Base-by-base conservation (phyloP, 2,113 vertebrate species). In the Lamprotornis superbus region DNA sequence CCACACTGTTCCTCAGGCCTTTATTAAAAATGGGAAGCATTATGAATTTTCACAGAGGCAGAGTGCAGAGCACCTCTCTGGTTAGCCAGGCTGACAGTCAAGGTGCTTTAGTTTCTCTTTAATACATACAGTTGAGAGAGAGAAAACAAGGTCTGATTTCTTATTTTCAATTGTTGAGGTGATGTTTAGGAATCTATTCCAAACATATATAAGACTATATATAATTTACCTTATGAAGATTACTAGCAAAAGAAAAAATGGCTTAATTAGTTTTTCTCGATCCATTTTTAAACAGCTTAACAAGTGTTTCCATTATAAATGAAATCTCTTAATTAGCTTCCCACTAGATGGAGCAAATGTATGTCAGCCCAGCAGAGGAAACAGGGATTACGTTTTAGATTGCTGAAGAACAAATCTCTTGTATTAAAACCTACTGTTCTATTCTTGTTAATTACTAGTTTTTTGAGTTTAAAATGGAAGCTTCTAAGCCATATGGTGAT, bases 301-400 rank as follows among this genome's bases (percentile, higher is more conserved):
- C 11, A 50, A 61, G 28, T 28, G 55, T 76, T 95, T 69, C 69
- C 20, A 21, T 55, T 74, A 23, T 25, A 64, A 78, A 53, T 46
- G 15, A 68, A 60, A 40, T 70, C 33, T 70, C 46, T 64, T 70
- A 74, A 74, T 92, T 94, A 49, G 55, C 81, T 94, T 85, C 64
- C 89, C 90, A 89, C 86, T 94, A 94, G 86, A 65, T 94, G 92
- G 74, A 94, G 89, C 80, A 95, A 67, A 87, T 76, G 53, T 47
- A 17, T 75, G 73, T 60, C 40, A 90, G 8, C 37, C 33, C 69
- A 69, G 49, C 27, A 81, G 19, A 78, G 37, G 42, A 73, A 40
- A 61, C 0, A 2, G 59, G 22, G 8, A 70, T 24, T 55, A 39
- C 5, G 2, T 79, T 88, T 55, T 56, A 39, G 25, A 23, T 31